A percentile compares a stretch with the other conserved stretches of the same genome.
phyloP scores from a whole-genome alignment of 1,140 invertebrate species.

The Centruroides vittatus region DNA sequence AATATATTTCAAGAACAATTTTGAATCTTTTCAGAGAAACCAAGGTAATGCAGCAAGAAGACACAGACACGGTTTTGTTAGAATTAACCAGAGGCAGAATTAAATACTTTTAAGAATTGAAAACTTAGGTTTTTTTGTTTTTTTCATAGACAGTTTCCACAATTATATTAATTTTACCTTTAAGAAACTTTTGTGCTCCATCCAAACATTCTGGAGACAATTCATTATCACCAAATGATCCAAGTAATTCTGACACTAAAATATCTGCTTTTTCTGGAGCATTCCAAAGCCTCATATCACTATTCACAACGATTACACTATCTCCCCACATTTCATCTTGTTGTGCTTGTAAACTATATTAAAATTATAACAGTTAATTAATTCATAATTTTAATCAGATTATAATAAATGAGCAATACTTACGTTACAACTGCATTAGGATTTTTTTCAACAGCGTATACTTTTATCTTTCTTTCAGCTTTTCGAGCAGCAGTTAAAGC shows the following conservation, averaged over 20 bases:
- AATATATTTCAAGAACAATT: too few relatives aligned
- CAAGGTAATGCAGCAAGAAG: too few relatives aligned
- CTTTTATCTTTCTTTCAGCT: slow-evolving; percentile 45
- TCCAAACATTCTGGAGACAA: slow-evolving; percentile 96
- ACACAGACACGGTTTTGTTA: too few relatives aligned
- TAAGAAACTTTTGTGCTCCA: slow-evolving; percentile 77
- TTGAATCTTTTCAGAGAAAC: too few relatives aligned
- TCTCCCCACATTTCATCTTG: slow-evolving; percentile 68
- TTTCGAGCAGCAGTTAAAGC: slow-evolving; percentile 61
- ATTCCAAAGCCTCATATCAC: slow-evolving; percentile 80
- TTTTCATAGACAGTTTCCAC: too few relatives aligned
- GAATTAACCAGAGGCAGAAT: too few relatives aligned
- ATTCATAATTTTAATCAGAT: not conserved
- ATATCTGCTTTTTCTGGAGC: slow-evolving; percentile 79
- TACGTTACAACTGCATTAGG: slow-evolving; percentile 84
- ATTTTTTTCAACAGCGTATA: slow-evolving; percentile 98
- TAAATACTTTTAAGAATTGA: too few relatives aligned
- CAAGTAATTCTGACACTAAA: slow-evolving; percentile 87
- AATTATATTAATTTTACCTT: slow-evolving; percentile 36
- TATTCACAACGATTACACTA: slow-evolving; percentile 42
- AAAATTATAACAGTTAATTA: not conserved
- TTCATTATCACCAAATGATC: slow-evolving; percentile 98
- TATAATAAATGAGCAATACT: slow-evolving; percentile 17
- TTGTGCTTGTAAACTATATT: slow-evolving; percentile 46
- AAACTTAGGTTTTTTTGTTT: too few relatives aligned